Base-by-base conservation (phyloP, 2,797 vertebrate genomes). In the Trematomus bernacchii region DNA sequence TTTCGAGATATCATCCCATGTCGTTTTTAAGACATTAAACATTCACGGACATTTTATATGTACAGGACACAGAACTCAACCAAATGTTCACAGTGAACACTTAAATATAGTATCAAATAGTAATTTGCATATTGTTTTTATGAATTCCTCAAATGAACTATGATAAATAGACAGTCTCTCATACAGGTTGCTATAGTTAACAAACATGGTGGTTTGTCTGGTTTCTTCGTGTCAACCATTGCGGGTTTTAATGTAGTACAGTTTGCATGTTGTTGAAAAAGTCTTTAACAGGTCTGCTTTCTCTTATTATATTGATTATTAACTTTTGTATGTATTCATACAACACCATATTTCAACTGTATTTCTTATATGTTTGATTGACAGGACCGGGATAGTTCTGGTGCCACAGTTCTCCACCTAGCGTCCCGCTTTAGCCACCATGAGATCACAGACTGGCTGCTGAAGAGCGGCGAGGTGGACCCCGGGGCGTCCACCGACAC, bases 351-450 rank as follows among this genome's bases (percentile, higher is more conserved):
- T n/a, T 53, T 63, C 21, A 67, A 19, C 13, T 72, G 6, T 61
- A 0, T 48, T 37, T 6, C 27, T 75, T 3, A 15, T 65, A 33
- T 82, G 23, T 75, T 73, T 82, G 30, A 52, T 54, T 79, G 73
- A 67, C 91, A 99, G 98, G 95, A 96, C 85, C 96, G 92, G 83
- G 98, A 99, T 92, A 96, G 94, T 88, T 98, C 97, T 3, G 98
- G 98, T 80, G 98, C 98, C 91, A 99, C 97, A 3, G 87, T 97
- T 85, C 94, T 99, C 66, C 98, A 99, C 86, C 96, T 99, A 43
- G 96, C 98, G 15, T 96, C 97, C 73, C 97, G 98, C 72, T 99
- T 99, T 61, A 97, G 97, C 89, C 98, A 99, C 91, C 96, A 97
- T 0, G 96, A 99, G 83, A 87, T 98, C 90, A 97, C 96, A 0